These are phyloP conservation scores for Cyanoramphus novaezelandiae DNA, from an alignment of 2,113 vertebrate species.

Conservation along the genomic window DNA sequence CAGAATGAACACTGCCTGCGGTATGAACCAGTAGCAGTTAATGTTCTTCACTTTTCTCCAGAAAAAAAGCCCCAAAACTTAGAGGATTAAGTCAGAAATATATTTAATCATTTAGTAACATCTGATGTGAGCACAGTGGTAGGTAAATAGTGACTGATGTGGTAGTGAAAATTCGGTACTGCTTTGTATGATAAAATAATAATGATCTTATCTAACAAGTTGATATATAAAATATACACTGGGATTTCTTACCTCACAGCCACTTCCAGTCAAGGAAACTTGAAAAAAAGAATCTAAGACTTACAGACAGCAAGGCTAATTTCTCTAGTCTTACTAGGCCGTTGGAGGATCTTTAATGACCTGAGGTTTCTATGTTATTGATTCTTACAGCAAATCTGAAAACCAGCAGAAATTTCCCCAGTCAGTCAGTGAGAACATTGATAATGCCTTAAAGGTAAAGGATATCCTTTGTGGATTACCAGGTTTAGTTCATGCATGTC, in stretches of 20 bases:
- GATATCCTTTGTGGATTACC: not conserved
- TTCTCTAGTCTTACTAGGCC: not conserved
- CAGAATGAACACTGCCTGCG: not conserved
- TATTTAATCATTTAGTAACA: slow-evolving; percentile 16
- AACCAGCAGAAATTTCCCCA: not conserved
- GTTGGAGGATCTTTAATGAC: not conserved
- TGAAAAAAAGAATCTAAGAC: not conserved
- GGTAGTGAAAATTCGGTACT: not conserved
- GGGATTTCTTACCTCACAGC: slow-evolving; percentile 24
- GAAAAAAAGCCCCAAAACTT: not conserved
- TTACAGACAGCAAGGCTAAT: not conserved
- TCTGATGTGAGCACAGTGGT: not conserved
- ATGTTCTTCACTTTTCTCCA: not conserved
- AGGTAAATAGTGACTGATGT: slow-evolving; percentile 1
- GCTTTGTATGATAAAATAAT: slow-evolving; percentile 48
- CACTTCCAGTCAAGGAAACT: not conserved
- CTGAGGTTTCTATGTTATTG: not conserved
- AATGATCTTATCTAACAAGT: slow-evolving; percentile 37
- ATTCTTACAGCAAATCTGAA: not conserved
- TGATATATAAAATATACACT: slow-evolving; percentile 50
- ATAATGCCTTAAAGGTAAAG: not conserved
- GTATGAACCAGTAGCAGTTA: not conserved
- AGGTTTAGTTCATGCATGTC: not conserved
- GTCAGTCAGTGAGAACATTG: not conserved
- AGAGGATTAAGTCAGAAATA: not conserved